Evolutionary conservation across 2,113 vertebrate genomes (phyloP).

Genomic region (Psilopsiagon aymara): DNA sequence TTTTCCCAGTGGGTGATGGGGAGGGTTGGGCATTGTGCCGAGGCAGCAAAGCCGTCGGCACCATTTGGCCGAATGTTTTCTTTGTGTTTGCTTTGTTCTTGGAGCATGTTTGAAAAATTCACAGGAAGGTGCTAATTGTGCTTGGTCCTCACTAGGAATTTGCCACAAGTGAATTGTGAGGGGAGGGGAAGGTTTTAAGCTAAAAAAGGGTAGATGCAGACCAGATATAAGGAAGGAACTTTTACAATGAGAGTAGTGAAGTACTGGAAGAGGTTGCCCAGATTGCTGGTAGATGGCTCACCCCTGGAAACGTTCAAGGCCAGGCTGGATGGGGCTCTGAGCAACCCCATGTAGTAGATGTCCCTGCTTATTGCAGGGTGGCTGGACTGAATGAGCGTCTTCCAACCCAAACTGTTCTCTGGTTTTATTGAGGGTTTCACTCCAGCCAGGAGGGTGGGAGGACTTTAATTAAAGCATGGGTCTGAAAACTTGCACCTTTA

Average conservation of each 20-base stretch:
- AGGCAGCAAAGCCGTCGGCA: rapidly evolving
- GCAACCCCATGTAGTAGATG: not conserved
- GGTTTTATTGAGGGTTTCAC: not conserved
- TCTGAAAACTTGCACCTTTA: not conserved
- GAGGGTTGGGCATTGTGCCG: rapidly evolving
- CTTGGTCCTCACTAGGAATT: not conserved
- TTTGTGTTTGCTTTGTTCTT: not conserved
- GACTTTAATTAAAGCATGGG: not conserved
- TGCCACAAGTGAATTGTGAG: not conserved
- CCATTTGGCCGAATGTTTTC: rapidly evolving
- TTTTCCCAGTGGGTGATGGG: not conserved
- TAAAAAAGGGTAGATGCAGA: not conserved
- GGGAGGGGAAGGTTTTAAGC: not conserved
- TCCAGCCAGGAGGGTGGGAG: not conserved
- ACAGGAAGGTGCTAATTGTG: not conserved
- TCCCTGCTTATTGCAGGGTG: not conserved
- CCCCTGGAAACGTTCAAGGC: not conserved
- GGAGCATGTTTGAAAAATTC: not conserved
- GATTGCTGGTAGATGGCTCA: not conserved
- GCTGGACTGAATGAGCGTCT: not conserved
- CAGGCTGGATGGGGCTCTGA: not conserved
- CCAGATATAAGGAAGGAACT: not conserved
- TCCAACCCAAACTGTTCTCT: not conserved
- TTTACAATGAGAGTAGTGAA: not conserved
- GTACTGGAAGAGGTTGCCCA: not conserved